phyloP scores from a whole-genome alignment of 2,888 invertebrate genomes.

The Chymomyza procnemis region DNA sequence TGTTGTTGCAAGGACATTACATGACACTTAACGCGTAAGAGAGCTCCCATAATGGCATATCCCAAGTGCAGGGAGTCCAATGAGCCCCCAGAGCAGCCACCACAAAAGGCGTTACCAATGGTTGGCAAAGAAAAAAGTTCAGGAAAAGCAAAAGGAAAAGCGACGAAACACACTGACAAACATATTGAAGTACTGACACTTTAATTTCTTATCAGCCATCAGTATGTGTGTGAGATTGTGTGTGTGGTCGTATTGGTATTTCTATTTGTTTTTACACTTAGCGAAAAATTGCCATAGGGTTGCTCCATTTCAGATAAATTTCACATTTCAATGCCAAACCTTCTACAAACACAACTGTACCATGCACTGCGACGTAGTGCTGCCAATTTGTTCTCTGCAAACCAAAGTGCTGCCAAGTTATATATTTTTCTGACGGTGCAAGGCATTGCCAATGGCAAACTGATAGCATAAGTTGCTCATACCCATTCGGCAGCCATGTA shows the following conservation, averaged over 20 bases:
- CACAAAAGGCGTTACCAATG: neutral
- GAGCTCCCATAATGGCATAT: neutral
- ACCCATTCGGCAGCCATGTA: neutral
- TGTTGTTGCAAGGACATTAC: neutral
- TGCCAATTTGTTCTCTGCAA: no score
- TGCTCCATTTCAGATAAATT: no score
- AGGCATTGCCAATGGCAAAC: neutral
- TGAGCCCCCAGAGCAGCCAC: neutral
- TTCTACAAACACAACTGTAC: no score
- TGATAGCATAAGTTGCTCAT: neutral
- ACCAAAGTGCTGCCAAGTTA: no score
- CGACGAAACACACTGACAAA: neutral
- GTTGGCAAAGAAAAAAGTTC: neutral
- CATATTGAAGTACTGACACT: neutral
- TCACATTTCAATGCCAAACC: no score
- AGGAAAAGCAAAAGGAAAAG: neutral
- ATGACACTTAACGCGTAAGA: neutral
- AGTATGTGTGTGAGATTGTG: neutral
- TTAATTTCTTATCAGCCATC: conserved; percentile 1
- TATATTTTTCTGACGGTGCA: neutral
- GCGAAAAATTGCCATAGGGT: neutral
- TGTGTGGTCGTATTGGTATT: neutral
- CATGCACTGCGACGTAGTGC: no score
- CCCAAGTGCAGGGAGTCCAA: neutral
- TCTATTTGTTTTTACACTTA: neutral